Conservation (phyloP, 2,113 vertebrate species). For the Struthidea cinerea region DNA sequence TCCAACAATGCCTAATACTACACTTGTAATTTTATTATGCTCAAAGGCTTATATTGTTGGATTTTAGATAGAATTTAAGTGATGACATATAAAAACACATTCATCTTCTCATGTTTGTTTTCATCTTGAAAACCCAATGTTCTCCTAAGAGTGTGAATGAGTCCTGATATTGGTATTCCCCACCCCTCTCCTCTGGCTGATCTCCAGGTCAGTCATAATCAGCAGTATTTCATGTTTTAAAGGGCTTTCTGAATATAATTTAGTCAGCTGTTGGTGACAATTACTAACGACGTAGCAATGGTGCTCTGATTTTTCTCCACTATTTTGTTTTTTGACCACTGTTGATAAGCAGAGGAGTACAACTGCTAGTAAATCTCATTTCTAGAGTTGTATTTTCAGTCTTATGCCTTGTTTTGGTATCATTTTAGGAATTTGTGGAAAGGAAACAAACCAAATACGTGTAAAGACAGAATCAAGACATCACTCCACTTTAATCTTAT, state of each 20-base stretch:
- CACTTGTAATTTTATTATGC: background rate
- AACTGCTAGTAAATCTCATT: background rate
- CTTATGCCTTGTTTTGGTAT: background rate
- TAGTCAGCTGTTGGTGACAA: background rate
- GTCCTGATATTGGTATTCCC: background rate
- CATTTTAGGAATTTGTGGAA: background rate
- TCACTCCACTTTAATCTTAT: background rate
- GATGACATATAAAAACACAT: background rate
- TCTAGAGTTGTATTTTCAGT: background rate
- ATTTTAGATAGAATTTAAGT: background rate
- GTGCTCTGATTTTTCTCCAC: background rate
- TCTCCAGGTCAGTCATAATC: background rate
- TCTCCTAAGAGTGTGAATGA: background rate
- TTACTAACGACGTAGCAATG: background rate
- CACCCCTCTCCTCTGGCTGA: background rate
- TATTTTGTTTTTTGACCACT: background rate
- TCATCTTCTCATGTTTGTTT: background rate
- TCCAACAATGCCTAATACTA: background rate
- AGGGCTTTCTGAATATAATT: background rate
- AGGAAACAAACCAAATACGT: accelerated
- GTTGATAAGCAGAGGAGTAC: background rate
- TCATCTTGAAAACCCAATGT: background rate
- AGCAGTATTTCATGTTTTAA: background rate
- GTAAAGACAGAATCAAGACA: background rate
- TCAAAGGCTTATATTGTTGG: background rate